These are phyloP conservation scores for Galaxias olidus DNA, from an alignment of 2,797 vertebrate species.

Conservation along the genomic window DNA sequence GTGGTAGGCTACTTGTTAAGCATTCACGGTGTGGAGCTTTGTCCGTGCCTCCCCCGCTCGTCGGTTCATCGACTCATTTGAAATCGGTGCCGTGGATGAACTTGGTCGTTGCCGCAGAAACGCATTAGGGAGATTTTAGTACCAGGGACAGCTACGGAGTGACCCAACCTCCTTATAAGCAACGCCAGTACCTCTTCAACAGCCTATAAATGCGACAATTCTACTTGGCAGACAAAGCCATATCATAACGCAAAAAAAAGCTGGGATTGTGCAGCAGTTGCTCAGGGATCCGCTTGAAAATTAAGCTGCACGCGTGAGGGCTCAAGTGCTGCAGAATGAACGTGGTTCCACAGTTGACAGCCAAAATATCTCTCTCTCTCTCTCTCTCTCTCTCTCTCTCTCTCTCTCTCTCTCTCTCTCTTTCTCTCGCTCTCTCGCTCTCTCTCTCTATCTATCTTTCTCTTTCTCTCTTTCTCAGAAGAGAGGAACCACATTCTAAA, in stretches of 20 bases:
- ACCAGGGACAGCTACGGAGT: conserved; percentile 30
- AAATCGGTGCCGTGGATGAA: conserved; percentile 40
- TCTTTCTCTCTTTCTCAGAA: not conserved
- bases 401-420: not conserved
- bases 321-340: too few relatives aligned
- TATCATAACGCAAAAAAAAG: too few relatives aligned
- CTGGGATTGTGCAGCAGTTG: too few relatives aligned
- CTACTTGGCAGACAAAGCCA: too few relatives aligned
- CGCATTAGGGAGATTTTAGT: conserved; percentile 34
- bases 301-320: too few relatives aligned
- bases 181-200: too few relatives aligned
- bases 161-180: too few relatives aligned
- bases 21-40: conserved; percentile 28
- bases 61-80: conserved; percentile 24
- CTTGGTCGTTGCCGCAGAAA: conserved; percentile 49
- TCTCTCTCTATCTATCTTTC: not conserved
- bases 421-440: not conserved
- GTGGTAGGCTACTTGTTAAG: conserved; percentile 26
- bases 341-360: not conserved
- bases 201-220: too few relatives aligned
- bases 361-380: not conserved
- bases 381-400: conserved; percentile 6
- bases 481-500: conserved; percentile 4
- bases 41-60: conserved; percentile 12
- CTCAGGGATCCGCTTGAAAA: too few relatives aligned